A percentile compares a stretch with the other conserved stretches of the same genome.
Conservation (phyloP, 2,888 invertebrate genomes). For the Unio pictorum region DNA sequence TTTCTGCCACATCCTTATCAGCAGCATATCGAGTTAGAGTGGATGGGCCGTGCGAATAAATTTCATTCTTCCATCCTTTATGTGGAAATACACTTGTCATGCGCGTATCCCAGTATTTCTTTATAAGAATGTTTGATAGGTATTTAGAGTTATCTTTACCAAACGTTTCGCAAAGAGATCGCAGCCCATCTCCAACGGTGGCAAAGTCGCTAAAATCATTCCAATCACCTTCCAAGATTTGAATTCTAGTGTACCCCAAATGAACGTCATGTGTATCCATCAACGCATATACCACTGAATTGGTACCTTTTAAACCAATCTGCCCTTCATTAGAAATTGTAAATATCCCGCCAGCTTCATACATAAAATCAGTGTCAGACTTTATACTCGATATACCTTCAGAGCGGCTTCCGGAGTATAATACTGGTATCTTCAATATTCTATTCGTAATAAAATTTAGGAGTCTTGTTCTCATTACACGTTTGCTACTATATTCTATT, state of each 20-base stretch:
- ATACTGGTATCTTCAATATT: not conserved
- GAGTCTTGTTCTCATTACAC: not conserved
- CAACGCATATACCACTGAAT: not conserved
- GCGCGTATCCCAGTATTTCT: not conserved
- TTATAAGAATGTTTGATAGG: not conserved
- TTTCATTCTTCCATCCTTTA: not conserved
- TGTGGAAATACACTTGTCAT: not conserved
- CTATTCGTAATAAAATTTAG: not conserved
- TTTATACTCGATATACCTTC: not conserved
- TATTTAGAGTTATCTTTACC: not conserved
- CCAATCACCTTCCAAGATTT: not conserved
- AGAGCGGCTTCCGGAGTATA: constrained; percentile 3
- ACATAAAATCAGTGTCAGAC: constrained; percentile 8
- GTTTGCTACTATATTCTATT: not conserved
- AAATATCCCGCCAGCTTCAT: not conserved
- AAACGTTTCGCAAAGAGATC: not conserved
- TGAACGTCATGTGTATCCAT: constrained; percentile 3
- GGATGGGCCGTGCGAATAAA: not conserved
- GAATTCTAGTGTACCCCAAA: constrained; percentile 5
- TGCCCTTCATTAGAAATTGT: not conserved
- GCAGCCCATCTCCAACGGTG: not conserved
- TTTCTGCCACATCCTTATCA: not conserved
- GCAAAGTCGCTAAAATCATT: constrained; percentile 1
- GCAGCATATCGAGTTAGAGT: not conserved
- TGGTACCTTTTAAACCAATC: not conserved